Evolutionary conservation across 1,140 invertebrate genomes (phyloP), one percentile per base, ranked within the genome.

Genomic region (Drosophila serrata): DNA sequence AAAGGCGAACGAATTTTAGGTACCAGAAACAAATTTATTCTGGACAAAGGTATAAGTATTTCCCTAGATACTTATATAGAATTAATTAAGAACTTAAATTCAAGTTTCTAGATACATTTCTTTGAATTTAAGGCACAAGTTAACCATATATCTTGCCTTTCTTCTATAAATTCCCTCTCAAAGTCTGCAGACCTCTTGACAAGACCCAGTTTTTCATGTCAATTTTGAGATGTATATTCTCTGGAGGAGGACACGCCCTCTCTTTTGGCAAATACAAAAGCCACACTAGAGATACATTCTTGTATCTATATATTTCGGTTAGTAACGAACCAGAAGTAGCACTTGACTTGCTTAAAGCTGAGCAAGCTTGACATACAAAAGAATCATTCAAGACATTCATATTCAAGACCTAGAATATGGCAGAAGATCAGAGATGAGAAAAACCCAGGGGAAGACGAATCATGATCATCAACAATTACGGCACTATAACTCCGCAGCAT

Each of bases 401-500:
- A 33, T 53, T 35, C 64, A 46, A 53, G 49, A 42, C 67, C 67
- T 57, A 69, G 67, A 69, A 45, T n/a, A 45, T 64, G 29, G 33
- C 59, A 27, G 39, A 29, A 45, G 29, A 31, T 24, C 29, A 46
- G 57, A 35, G 49, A 53, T 53, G 49, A 22, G 17, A 22, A 22
- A 22, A 22, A 12, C 27, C 33, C 6, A 53, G 37, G 51, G 49
- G 37, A 63, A 75, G 68, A 64, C 48, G 68, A 55, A 40, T 74
- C 42, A 40, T 57, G 58, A 57, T 49, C 53, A 62, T 48, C 65
- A 69, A 45, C 79, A 86, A 86, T 86, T 85, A 79, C 45, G 67
- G 33, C 79, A 56, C 62, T 82, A 67, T 62, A 87, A 87, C 79
- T 87, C 79, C 82, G 82, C 82, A 79, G 82, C 82, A 86, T 82